Evolutionary conservation across 2,888 invertebrate genomes (phyloP).

Genomic region (Agrochola litura): DNA sequence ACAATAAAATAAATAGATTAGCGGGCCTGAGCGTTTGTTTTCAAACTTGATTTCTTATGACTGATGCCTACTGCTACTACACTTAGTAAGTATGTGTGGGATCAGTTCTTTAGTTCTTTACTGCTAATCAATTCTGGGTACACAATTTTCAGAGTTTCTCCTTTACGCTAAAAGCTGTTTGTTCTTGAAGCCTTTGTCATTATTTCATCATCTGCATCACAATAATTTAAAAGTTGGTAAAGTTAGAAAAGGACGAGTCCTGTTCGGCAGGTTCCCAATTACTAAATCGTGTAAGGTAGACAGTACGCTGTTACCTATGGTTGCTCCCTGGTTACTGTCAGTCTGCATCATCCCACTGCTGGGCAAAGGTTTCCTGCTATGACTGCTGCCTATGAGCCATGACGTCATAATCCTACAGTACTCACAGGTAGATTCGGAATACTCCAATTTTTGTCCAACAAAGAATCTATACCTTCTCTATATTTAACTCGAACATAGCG

Average conservation of each 20-base stretch:
- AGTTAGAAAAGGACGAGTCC: background rate
- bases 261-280: background rate
- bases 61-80: constrained; percentile 21
- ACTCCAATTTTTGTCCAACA: background rate
- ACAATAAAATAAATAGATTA: constrained; percentile 69
- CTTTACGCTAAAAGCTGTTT: background rate
- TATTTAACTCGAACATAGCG: constrained; percentile 10
- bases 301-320: no score
- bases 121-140: no score
- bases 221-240: background rate
- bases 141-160: background rate
- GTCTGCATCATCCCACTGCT: background rate
- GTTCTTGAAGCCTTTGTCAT: background rate
- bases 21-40: constrained; percentile 39
- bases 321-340: background rate
- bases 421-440: background rate
- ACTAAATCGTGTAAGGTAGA: background rate
- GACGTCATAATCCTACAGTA: background rate
- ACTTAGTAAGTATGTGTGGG: background rate
- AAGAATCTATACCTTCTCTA: background rate
- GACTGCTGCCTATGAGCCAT: background rate
- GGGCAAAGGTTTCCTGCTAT: background rate
- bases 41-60: constrained; percentile 53
- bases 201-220: background rate
- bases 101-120: background rate